Conservation (phyloP, 2,113 vertebrate species). For the Rutilus rutilus region DNA sequence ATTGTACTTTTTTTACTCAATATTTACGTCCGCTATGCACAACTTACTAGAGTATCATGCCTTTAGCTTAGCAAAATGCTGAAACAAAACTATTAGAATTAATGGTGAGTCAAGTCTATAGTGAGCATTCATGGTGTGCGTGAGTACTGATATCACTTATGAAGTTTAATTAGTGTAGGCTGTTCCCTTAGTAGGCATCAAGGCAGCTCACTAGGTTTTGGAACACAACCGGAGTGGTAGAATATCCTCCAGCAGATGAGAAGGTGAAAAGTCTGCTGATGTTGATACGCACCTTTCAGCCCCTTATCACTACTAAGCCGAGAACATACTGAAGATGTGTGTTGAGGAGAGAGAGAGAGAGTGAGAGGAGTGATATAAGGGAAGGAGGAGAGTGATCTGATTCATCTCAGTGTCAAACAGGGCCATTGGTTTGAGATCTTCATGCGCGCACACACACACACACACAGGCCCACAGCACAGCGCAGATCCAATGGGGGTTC, state of each 20-base stretch:
- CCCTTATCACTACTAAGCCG: background rate
- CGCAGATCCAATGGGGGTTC: background rate
- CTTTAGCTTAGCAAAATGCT: background rate
- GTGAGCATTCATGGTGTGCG: background rate
- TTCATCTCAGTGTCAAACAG: conserved; percentile 17
- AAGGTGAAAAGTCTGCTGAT: background rate
- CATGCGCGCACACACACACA: background rate
- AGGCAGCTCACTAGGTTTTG: background rate
- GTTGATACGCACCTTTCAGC: background rate
- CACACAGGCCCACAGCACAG: background rate
- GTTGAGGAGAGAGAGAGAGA: background rate
- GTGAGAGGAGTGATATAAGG: background rate
- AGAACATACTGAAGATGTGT: background rate
- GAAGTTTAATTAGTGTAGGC: background rate
- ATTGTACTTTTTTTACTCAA: background rate
- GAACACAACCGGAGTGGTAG: background rate
- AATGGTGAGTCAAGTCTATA: background rate
- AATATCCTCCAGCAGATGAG: background rate
- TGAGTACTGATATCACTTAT: background rate
- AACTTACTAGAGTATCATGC: background rate
- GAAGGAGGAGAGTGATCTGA: background rate
- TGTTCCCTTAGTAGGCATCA: background rate
- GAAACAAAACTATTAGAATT: background rate
- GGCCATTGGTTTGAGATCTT: background rate
- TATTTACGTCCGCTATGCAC: background rate